Percentiles rank a stretch among this genome's conserved stretches.
These are phyloP conservation scores for Acrossocheilus fasciatus DNA, from an alignment of 2,797 vertebrate species.

Conservation along the genomic window DNA sequence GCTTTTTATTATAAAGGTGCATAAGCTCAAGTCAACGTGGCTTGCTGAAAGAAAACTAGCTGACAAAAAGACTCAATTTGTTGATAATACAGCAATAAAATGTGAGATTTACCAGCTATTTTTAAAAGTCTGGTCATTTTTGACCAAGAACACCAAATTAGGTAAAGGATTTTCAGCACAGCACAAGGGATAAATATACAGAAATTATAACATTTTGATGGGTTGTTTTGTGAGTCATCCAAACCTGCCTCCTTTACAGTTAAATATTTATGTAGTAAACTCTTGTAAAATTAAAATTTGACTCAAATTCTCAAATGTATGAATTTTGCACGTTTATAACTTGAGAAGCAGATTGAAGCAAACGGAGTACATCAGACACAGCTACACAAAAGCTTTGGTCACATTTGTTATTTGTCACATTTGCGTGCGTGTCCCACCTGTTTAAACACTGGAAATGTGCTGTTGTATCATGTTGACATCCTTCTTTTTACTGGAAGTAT, in stretches of 20 bases:
- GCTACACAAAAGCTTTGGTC: not conserved
- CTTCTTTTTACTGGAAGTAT: not conserved
- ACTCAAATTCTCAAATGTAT: not conserved
- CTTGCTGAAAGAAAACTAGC: not conserved
- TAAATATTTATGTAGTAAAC: slow-evolving; percentile 14
- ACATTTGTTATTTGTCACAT: not conserved
- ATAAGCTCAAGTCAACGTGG: not conserved
- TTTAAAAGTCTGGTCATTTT: not conserved
- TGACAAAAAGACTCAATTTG: not conserved
- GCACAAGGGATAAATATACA: not conserved
- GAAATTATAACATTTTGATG: not conserved
- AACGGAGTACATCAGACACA: not conserved
- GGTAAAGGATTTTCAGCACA: not conserved
- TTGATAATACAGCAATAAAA: not conserved
- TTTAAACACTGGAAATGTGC: not conserved
- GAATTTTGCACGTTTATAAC: slow-evolving; percentile 9
- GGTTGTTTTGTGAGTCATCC: not conserved
- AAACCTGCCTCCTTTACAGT: not conserved
- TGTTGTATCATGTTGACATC: not conserved
- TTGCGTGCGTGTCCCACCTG: not conserved
- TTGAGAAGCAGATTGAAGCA: not conserved
- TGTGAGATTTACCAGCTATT: not conserved
- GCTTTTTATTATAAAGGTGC: too few species aligned
- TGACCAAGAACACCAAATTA: not conserved
- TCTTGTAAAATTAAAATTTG: not conserved